Percentiles rank a stretch among this genome's conserved stretches.
These are phyloP conservation scores for Periophthalmodon schlosseri DNA, from an alignment of 2,113 vertebrate genomes.

Conservation along the genomic window DNA sequence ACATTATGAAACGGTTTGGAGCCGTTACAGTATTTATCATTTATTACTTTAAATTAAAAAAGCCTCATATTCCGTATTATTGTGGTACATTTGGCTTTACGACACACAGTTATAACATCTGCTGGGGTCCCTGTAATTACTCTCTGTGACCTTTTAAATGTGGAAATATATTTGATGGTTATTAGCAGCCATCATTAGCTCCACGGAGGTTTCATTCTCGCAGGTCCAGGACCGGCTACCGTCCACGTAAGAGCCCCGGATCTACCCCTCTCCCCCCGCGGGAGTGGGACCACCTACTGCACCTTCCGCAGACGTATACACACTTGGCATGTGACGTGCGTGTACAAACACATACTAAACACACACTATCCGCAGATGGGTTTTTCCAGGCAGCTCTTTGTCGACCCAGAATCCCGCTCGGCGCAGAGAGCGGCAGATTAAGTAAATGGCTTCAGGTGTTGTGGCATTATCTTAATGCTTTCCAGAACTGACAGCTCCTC, in stretches of 20 bases:
- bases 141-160: background rate
- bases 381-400: conserved; percentile 67
- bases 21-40: background rate
- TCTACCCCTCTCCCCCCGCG: no score
- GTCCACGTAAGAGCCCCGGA: no score
- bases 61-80: background rate
- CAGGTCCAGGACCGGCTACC: no score
- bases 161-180: background rate
- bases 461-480: conserved; percentile 50
- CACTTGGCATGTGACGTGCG: conserved; percentile 35
- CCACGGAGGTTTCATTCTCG: no score
- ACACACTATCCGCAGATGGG: conserved; percentile 27
- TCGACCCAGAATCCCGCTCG: conserved; percentile 85
- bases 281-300: conserved; percentile 46
- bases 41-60: background rate
- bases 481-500: conserved; percentile 39
- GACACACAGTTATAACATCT: conserved; percentile 6
- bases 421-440: conserved; percentile 81
- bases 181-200: background rate
- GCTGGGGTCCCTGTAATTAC: background rate
- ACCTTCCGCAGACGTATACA: conserved; percentile 30
- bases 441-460: conserved; percentile 86
- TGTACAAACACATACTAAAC: conserved; percentile 48
- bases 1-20: background rate
- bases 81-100: background rate